These are phyloP conservation scores for Amphibalanus amphitrite DNA, from an alignment of 1,140 invertebrate species.

Conservation along the genomic window DNA sequence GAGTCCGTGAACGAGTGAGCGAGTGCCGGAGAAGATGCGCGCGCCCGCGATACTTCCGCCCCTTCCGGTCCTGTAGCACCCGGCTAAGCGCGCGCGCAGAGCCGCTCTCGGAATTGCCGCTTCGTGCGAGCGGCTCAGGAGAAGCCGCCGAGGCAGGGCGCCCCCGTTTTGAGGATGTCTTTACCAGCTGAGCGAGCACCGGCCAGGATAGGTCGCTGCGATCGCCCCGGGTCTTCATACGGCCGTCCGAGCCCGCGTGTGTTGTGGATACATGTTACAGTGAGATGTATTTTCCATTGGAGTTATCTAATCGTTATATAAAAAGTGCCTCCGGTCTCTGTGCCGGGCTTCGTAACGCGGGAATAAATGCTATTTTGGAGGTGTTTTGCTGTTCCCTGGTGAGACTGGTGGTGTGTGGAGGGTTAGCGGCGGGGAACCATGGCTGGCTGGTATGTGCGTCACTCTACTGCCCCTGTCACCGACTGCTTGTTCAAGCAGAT, in stretches of 20 bases:
- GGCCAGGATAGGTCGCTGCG: background rate
- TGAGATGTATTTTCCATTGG: constrained; percentile 1
- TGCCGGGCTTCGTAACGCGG: background rate
- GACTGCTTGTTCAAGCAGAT: no score
- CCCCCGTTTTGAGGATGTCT: background rate
- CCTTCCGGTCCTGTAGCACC: background rate
- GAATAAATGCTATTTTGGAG: constrained; percentile 2
- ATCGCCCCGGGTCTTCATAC: background rate
- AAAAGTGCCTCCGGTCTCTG: background rate
- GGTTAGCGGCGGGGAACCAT: no score
- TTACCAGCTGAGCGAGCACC: background rate
- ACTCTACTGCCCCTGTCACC: no score
- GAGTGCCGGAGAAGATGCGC: no score
- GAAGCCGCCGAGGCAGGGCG: background rate
- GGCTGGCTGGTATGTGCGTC: no score
- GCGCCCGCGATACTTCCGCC: background rate
- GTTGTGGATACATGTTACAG: background rate
- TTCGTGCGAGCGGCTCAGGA: background rate
- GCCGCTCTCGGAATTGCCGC: background rate
- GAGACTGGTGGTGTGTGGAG: no score
- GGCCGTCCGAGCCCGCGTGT: background rate
- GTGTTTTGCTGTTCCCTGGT: background rate
- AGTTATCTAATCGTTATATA: constrained; percentile 2
- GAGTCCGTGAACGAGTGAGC: background rate
- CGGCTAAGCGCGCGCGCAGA: background rate